Conservation (phyloP, 2,888 invertebrate species). For the Drosophila macrospina region DNA sequence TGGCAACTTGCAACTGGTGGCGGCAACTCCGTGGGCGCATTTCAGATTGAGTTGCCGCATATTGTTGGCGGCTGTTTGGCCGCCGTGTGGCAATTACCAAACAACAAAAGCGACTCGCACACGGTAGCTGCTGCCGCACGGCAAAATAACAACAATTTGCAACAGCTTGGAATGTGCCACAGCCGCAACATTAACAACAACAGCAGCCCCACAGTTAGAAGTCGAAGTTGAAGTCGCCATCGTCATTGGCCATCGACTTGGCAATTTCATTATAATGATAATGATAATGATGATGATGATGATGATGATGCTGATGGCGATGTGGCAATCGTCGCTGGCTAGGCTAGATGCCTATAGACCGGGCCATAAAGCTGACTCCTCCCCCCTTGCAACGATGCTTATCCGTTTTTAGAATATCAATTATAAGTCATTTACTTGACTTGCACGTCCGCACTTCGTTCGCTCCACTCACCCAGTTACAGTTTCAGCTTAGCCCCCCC, state of each 20-base stretch:
- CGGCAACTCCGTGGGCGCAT: slow-evolving; percentile 47
- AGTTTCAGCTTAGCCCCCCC: slow-evolving; percentile 35
- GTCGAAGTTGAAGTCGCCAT: slow-evolving; percentile 22
- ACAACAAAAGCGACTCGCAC: slow-evolving; percentile 54
- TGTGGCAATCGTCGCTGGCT: slow-evolving; percentile 17
- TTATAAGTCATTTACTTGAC: slow-evolving; percentile 79
- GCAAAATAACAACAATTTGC: slow-evolving; percentile 59
- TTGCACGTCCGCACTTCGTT: slow-evolving; percentile 64
- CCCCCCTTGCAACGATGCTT: slow-evolving; percentile 53
- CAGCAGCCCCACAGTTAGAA: background rate
- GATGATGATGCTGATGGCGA: slow-evolving; percentile 35
- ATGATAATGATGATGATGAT: slow-evolving; percentile 52
- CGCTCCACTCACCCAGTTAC: slow-evolving; percentile 66
- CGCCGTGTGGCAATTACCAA: slow-evolving; percentile 63
- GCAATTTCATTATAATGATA: slow-evolving; percentile 75
- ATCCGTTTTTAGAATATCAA: slow-evolving; percentile 82
- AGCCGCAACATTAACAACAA: background rate
- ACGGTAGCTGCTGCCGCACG: slow-evolving; percentile 58
- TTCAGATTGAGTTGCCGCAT: slow-evolving; percentile 67
- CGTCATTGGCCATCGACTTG: slow-evolving; percentile 49
- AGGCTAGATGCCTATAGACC: slow-evolving; percentile 3
- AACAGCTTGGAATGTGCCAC: slow-evolving; percentile 41
- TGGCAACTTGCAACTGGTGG: slow-evolving; percentile 7
- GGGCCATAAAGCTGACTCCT: background rate
- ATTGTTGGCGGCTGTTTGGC: slow-evolving; percentile 11